These are phyloP conservation scores for Podocnemis expansa DNA, from an alignment of 2,113 vertebrate species.

Conservation along the genomic window DNA sequence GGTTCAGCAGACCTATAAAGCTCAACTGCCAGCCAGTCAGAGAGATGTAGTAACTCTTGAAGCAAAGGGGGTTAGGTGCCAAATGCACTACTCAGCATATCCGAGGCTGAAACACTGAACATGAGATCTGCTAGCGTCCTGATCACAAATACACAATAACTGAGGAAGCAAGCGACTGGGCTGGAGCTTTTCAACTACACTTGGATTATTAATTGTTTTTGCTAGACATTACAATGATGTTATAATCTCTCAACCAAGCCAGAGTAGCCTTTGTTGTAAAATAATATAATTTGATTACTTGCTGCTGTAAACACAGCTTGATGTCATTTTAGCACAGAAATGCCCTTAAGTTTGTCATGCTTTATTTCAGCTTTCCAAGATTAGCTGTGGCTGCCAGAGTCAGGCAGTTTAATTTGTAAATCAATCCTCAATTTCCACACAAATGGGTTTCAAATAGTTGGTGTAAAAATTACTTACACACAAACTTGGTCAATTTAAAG, in stretches of 20 bases:
- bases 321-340: neutral
- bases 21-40: neutral
- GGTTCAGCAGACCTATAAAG: neutral
- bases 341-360: neutral
- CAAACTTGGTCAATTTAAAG: neutral
- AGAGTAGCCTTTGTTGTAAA: neutral
- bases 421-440: neutral
- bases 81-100: neutral
- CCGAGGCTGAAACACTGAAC: neutral
- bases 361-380: neutral
- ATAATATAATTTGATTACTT: neutral
- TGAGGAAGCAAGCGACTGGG: neutral
- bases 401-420: neutral
- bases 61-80: neutral
- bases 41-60: neutral
- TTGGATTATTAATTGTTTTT: neutral
- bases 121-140: neutral
- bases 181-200: neutral
- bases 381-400: neutral
- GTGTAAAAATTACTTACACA: neutral
- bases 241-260: neutral
- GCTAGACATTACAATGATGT: neutral
- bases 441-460: neutral
- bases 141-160: neutral
- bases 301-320: neutral